Evolutionary conservation across 1,140 invertebrate genomes (phyloP), one percentile per base, ranked within the genome.

Genomic region (Neoseiulus cucumeris): DNA sequence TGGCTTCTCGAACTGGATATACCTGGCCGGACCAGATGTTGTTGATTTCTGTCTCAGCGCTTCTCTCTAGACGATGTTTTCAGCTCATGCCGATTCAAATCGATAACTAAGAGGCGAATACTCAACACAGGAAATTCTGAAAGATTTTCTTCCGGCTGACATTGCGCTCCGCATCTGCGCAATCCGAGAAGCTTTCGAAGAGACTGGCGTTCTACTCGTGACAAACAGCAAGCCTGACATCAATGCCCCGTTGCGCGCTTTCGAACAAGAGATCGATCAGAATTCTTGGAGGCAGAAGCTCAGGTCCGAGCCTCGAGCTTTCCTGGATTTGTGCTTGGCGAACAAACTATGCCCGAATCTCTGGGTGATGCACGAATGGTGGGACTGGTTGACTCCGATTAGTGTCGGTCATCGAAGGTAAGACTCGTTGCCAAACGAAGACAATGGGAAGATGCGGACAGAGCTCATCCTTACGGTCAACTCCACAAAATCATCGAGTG

Each of bases 131-230:
- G 33, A 39, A 39, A 66, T n/a, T 14, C 20, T 33, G 22, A 47
- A 70, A 47, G 73, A 66, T 65, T 18, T 67, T 30, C 64, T 82
- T 65, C 76, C 79, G 65, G 79, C 80, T 76, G 85, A 85, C 73
- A 77, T 92, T 44, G 84, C 85, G 2, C 76, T 91, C 64, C 78
- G 89, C 68, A 85, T 94, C 66, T 83, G 84, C 68, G 89, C 89
- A 14, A 85, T 93, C 67, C 78, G 90, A 69, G 90, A 94, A 78
- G 89, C 87, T 28, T 94, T 94, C 80, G 89, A 94, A 77, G 90
- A 94, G 75, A 82, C 85, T 69, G 89, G 89, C 1, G 76, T 92
- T 64, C 76, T 92, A n/a, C 74, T 92, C 7, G 87, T 85, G 70
- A 81, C 69, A n/a, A 25, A 20, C 33, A 29, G 25, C 14, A 25